Percentiles rank a stretch among this genome's conserved stretches.
These are phyloP conservation scores for Drosophila ironensis DNA, from an alignment of 1,140 invertebrate genomes.

Conservation along the genomic window DNA sequence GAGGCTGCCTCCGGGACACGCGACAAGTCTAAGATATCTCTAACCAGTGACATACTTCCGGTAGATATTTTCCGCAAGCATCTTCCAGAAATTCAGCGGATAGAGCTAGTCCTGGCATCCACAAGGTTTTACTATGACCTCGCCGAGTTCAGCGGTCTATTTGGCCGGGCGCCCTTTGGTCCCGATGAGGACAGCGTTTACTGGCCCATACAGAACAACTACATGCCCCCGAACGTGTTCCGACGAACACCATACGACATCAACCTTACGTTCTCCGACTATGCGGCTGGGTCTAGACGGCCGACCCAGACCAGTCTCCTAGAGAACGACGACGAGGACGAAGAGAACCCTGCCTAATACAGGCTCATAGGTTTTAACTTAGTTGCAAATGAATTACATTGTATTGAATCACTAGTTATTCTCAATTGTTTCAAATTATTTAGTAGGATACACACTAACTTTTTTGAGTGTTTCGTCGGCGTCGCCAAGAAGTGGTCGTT, in stretches of 20 bases:
- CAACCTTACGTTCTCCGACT: slow-evolving; percentile 65
- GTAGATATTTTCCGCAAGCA: slow-evolving; percentile 43
- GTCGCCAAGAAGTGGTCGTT: slow-evolving; percentile 14
- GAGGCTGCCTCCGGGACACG: no score
- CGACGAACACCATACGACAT: slow-evolving; percentile 62
- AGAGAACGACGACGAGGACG: neutral
- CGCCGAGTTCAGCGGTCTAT: slow-evolving; percentile 35
- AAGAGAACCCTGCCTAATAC: no score
- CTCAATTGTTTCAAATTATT: no score
- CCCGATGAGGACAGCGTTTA: slow-evolving; percentile 55
- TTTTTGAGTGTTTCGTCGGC: slow-evolving; percentile 6
- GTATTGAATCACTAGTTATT: no score
- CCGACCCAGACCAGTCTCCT: slow-evolving; percentile 4
- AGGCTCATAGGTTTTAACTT: no score
- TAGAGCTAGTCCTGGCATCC: slow-evolving; percentile 63
- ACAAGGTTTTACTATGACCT: slow-evolving; percentile 62
- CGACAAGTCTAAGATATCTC: neutral
- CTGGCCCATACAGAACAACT: slow-evolving; percentile 71
- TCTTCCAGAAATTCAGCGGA: slow-evolving; percentile 70
- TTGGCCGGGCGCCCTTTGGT: slow-evolving; percentile 30
- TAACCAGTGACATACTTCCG: neutral
- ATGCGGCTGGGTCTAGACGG: slow-evolving; percentile 24
- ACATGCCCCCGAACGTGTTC: slow-evolving; percentile 61
- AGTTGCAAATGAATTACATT: no score
- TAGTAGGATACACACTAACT: no score